These are phyloP conservation scores for Thereuonema tuberculata DNA, from an alignment of 1,140 invertebrate species.

Conservation along the genomic window DNA sequence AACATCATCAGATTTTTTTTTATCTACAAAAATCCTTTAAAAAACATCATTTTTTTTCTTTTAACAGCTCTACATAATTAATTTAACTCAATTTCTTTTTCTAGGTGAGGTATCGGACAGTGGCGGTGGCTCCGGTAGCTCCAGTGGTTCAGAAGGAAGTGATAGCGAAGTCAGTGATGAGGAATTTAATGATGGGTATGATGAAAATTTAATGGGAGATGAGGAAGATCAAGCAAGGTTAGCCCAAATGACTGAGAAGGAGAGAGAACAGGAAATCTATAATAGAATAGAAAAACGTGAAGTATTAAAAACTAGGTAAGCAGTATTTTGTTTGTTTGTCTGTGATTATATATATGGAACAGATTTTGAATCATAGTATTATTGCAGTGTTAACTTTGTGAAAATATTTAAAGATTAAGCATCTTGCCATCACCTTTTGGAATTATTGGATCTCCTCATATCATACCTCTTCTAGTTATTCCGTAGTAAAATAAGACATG, in stretches of 20 bases:
- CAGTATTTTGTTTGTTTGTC: neutral
- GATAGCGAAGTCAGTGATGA: constrained; percentile 39
- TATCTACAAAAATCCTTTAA: neutral
- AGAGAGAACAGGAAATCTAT: constrained; percentile 92
- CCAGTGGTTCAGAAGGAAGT: constrained; percentile 31
- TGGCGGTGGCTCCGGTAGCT: neutral
- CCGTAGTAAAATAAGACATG: too few species aligned
- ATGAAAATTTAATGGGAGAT: constrained; percentile 94
- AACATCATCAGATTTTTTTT: constrained; percentile 1
- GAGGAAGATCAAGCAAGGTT: constrained; percentile 80
- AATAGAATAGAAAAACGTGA: constrained; percentile 88
- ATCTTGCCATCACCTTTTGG: neutral
- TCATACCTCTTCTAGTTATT: too few species aligned
- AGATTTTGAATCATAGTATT: neutral
- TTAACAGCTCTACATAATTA: neutral
- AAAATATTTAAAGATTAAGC: neutral
- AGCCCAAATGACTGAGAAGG: constrained; percentile 89
- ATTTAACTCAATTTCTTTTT: neutral
- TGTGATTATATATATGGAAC: neutral
- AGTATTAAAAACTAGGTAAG: constrained; percentile 68
- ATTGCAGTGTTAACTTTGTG: neutral
- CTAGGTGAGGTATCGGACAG: constrained; percentile 10
- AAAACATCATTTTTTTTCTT: constrained; percentile 12
- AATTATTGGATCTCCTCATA: too few species aligned
- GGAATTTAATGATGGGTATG: constrained; percentile 71